Evolutionary conservation across 2,888 invertebrate genomes (phyloP).

Genomic region (Pterostichus madidus): DNA sequence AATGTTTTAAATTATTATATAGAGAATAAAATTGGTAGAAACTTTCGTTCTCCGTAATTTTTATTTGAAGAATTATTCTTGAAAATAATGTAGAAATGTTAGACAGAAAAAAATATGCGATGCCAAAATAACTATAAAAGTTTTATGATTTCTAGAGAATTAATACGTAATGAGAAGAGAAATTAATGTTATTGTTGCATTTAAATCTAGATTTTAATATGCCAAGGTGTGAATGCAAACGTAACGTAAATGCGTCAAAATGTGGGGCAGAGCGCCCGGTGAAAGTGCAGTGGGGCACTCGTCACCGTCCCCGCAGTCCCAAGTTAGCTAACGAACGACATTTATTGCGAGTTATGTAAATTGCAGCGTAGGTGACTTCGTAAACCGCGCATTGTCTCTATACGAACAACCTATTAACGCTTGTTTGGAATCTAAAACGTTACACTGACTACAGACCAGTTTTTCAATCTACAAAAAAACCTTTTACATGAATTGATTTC

Average conservation of each 20-base stretch:
- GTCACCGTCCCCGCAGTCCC: not conserved
- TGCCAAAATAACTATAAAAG: too few relatives aligned
- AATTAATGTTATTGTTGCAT: constrained; percentile 13
- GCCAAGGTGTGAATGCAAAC: constrained; percentile 32
- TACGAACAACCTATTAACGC: constrained; percentile 4
- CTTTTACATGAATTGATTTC: not conserved
- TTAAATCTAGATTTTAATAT: constrained; percentile 26
- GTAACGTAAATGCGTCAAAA: constrained; percentile 31
- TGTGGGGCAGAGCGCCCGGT: constrained; percentile 55
- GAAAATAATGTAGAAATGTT: too few relatives aligned
- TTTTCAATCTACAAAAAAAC: not conserved
- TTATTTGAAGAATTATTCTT: too few relatives aligned
- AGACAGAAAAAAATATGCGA: too few relatives aligned
- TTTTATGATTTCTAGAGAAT: too few relatives aligned
- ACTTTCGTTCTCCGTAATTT: too few relatives aligned
- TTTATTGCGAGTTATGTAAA: constrained; percentile 55
- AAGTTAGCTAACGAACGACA: constrained; percentile 56
- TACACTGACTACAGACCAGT: not conserved
- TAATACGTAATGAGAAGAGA: too few relatives aligned
- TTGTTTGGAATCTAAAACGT: not conserved
- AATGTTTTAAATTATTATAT: too few relatives aligned
- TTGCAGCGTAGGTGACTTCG: constrained; percentile 26
- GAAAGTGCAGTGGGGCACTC: constrained; percentile 55
- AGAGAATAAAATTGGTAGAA: too few relatives aligned
- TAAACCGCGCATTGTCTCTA: constrained; percentile 3